Conservation (phyloP, 2,888 invertebrate genomes). For the Sturmia bella region DNA sequence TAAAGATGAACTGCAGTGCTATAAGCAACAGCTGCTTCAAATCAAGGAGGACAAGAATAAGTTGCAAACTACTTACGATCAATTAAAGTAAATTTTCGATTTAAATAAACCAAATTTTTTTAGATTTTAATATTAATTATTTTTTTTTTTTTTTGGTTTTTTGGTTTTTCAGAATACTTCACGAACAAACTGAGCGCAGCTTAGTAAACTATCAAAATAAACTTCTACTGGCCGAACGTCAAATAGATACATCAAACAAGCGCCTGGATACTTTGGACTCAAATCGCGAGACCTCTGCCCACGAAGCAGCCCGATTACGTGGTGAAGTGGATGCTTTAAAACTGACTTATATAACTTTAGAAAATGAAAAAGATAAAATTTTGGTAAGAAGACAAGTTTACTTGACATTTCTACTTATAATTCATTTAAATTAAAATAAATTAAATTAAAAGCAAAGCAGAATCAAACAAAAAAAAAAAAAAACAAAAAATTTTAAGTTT, state of each 20-base stretch:
- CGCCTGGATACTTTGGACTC: slow-evolving; percentile 84
- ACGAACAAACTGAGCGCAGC: slow-evolving; percentile 89
- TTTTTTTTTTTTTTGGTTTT: background rate
- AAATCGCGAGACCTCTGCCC: slow-evolving; percentile 84
- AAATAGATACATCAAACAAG: slow-evolving; percentile 85
- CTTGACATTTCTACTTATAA: too few relatives aligned
- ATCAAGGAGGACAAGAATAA: slow-evolving; percentile 83
- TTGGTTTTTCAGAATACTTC: slow-evolving; percentile 84
- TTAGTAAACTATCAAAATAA: slow-evolving; percentile 87
- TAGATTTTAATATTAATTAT: background rate
- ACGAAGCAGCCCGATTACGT: slow-evolving; percentile 85
- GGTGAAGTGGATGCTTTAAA: slow-evolving; percentile 86
- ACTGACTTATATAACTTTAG: slow-evolving; percentile 85
- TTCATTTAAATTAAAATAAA: too few relatives aligned
- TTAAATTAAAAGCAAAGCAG: too few relatives aligned
- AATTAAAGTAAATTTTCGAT: slow-evolving; percentile 84
- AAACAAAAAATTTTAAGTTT: too few relatives aligned
- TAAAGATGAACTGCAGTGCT: slow-evolving; percentile 83
- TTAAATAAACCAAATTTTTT: too few relatives aligned
- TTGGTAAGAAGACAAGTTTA: slow-evolving; percentile 80
- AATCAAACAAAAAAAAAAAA: too few relatives aligned
- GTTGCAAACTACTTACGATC: slow-evolving; percentile 83
- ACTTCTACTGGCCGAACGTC: slow-evolving; percentile 85
- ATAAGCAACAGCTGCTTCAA: slow-evolving; percentile 82
- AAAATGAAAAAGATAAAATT: slow-evolving; percentile 87